Evolutionary conservation across 2,113 vertebrate species (phyloP).

Genomic region (Pholis gunnellus): DNA sequence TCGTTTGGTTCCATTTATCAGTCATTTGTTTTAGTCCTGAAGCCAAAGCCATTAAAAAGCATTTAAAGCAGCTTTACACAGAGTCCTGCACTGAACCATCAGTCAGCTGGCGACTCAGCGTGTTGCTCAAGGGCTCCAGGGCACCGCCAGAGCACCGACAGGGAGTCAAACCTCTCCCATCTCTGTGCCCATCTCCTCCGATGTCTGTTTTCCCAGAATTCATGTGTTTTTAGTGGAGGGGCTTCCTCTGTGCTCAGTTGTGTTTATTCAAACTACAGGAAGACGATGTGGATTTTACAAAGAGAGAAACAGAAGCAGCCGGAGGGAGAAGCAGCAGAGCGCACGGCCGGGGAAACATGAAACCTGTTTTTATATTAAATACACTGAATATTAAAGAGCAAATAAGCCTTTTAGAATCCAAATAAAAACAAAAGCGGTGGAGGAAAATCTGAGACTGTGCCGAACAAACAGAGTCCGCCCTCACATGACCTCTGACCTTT

Average conservation of each 20-base stretch:
- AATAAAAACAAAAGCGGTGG: neutral
- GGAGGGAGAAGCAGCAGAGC: neutral
- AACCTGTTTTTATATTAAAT: neutral
- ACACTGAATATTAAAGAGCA: neutral
- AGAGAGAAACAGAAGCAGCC: slow-evolving; percentile 8
- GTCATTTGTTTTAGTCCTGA: slow-evolving; percentile 22
- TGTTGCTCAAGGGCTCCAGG: slow-evolving; percentile 17
- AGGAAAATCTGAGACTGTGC: neutral
- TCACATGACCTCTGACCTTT: slow-evolving; percentile 23
- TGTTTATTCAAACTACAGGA: slow-evolving; percentile 25
- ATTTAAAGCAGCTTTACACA: slow-evolving; percentile 18
- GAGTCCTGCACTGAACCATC: slow-evolving; percentile 2
- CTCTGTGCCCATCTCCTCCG: neutral
- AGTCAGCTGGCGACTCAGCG: neutral
- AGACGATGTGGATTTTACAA: slow-evolving; percentile 28
- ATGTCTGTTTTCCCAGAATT: neutral
- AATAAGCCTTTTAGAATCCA: neutral
- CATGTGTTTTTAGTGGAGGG: accelerated
- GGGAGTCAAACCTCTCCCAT: slow-evolving; percentile 12
- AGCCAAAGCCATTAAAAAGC: slow-evolving; percentile 42
- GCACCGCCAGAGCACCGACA: neutral
- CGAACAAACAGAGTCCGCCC: neutral
- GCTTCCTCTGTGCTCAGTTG: neutral
- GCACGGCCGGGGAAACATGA: too few relatives aligned
- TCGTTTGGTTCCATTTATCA: slow-evolving; percentile 25